Conservation (phyloP, 2,888 invertebrate species). For the Cataglyphis rosenhaueri region DNA sequence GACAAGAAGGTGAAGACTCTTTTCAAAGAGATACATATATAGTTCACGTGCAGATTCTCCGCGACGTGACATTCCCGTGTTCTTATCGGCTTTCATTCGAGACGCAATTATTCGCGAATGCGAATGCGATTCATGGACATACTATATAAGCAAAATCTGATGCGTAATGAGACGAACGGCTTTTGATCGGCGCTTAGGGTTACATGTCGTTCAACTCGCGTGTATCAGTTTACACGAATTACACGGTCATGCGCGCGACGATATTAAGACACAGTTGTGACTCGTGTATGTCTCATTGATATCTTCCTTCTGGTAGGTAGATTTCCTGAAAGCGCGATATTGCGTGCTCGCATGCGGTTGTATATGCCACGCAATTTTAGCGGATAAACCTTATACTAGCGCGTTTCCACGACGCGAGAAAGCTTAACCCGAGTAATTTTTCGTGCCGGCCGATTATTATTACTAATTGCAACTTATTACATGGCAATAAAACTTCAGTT, state of each 20-base stretch:
- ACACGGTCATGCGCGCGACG: conserved; percentile 32
- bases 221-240: conserved; percentile 37
- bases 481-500: conserved; percentile 33
- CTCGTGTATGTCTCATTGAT: conserved; percentile 39
- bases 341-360: conserved; percentile 59
- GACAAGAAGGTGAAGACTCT: background rate
- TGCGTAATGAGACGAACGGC: background rate
- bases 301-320: conserved; percentile 34
- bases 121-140: conserved; percentile 2
- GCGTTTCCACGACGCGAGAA: conserved; percentile 45
- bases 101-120: conserved; percentile 30
- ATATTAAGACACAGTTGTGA: conserved; percentile 7
- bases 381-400: conserved; percentile 49
- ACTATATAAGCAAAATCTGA: conserved; percentile 28
- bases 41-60: background rate
- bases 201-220: conserved; percentile 40
- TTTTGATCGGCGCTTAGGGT: conserved; percentile 43
- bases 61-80: conserved; percentile 15
- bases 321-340: conserved; percentile 37
- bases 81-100: conserved; percentile 16
- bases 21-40: background rate
- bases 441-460: conserved; percentile 35
- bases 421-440: conserved; percentile 41
- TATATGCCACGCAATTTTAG: conserved; percentile 62
- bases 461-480: conserved; percentile 50